phyloP scores from a whole-genome alignment of 2,113 vertebrate genomes.

The Clinocottus analis region DNA sequence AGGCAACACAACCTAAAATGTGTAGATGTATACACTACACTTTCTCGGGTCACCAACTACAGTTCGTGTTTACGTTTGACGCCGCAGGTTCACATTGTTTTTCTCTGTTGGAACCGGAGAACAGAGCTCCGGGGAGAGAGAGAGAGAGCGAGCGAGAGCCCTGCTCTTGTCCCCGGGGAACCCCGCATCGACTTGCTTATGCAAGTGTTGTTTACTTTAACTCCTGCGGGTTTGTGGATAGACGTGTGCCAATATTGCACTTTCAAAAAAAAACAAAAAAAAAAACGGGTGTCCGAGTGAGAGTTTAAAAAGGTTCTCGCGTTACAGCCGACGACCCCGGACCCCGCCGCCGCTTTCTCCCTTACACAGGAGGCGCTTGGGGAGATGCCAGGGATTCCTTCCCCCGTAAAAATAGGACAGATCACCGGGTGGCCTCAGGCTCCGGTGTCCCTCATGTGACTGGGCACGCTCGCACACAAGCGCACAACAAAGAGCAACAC shows the following conservation, averaged over 20 bases:
- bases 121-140: not conserved
- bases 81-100: not conserved
- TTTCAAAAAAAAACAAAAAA: conserved; percentile 43
- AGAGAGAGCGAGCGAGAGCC: not conserved
- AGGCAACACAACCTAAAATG: not conserved
- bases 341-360: conserved; percentile 62
- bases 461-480: not conserved
- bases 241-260: not conserved
- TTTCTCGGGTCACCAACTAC: not conserved
- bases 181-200: conserved; percentile 29
- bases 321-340: conserved; percentile 68
- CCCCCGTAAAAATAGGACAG: conserved; percentile 79
- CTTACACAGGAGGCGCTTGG: conserved; percentile 47
- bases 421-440: conserved; percentile 65
- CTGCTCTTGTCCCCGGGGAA: conserved; percentile 22
- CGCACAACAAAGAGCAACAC: not conserved
- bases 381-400: conserved; percentile 70
- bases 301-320: conserved; percentile 61
- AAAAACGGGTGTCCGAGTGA: conserved; percentile 2
- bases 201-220: conserved; percentile 53
- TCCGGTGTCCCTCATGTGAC: conserved; percentile 75
- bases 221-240: conserved; percentile 15
- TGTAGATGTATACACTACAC: not conserved
- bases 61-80: not conserved
- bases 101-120: conserved; percentile 9